phyloP scores from a whole-genome alignment of 35 echinoderm and acorn worm species.

The Ophiothrix spiculata region DNA sequence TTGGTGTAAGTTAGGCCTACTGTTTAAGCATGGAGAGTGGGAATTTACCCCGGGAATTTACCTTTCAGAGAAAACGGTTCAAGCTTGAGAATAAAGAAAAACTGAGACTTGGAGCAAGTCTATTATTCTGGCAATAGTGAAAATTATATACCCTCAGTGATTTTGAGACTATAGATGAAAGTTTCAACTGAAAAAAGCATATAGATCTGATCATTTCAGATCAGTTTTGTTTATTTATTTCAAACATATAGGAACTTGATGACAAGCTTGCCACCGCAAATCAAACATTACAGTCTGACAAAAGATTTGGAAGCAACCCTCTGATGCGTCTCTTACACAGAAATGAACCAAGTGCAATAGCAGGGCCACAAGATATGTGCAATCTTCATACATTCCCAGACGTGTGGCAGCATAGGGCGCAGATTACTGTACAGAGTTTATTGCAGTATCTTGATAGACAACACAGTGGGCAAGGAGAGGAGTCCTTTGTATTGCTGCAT shows the following conservation, averaged over 20 bases:
- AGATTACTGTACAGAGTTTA: background rate
- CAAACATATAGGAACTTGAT: background rate
- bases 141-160: too few relatives aligned
- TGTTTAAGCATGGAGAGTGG: too few relatives aligned
- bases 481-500: background rate
- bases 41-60: too few relatives aligned
- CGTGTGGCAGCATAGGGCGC: background rate
- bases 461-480: background rate
- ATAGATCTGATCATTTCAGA: too few relatives aligned
- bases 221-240: too few relatives aligned
- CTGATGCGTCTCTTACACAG: background rate
- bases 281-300: background rate
- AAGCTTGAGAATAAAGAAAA: too few relatives aligned
- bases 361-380: background rate
- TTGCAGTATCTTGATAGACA: background rate
- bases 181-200: too few relatives aligned
- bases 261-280: background rate
- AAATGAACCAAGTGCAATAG: background rate
- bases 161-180: too few relatives aligned
- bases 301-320: background rate
- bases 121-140: too few relatives aligned
- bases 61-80: too few relatives aligned
- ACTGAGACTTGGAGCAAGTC: too few relatives aligned
- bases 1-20: too few relatives aligned
- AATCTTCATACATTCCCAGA: background rate